A percentile compares a stretch with the other conserved stretches of the same genome.
Evolutionary conservation across 2,888 invertebrate genomes (phyloP).

Genomic region (Bombylius major): DNA sequence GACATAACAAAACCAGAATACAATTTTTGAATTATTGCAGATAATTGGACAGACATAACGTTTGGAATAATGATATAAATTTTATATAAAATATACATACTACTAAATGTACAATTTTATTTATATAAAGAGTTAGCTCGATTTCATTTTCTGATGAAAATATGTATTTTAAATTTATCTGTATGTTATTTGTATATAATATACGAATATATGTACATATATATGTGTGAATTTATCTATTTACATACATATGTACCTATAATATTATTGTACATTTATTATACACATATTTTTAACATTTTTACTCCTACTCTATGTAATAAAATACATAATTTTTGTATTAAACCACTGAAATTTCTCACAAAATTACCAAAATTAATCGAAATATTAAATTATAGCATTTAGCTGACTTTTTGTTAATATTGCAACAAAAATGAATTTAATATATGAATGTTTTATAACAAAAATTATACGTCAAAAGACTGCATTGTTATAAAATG

Average conservation of each 20-base stretch:
- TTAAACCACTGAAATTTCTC: background rate
- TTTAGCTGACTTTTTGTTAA: conserved; percentile 3
- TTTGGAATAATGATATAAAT: background rate
- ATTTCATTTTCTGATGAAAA: no score
- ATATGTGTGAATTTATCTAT: no score
- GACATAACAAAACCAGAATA: background rate
- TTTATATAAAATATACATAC: background rate
- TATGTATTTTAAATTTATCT: no score
- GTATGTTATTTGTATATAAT: no score
- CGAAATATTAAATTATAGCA: conserved; percentile 2
- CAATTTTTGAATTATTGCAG: conserved; percentile 25
- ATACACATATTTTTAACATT: no score
- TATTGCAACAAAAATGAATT: background rate
- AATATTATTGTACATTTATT: no score
- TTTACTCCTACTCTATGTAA: no score
- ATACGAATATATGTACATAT: no score
- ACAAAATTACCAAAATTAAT: background rate
- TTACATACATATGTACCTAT: no score
- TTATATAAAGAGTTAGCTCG: no score
- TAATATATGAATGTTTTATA: background rate
- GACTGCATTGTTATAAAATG: background rate
- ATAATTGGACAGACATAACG: conserved; percentile 28
- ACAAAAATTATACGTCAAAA: background rate
- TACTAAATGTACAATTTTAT: background rate
- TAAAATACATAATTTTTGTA: no score